Evolutionary conservation across 2,113 vertebrate genomes (phyloP).

Genomic region (Gobius niger): DNA sequence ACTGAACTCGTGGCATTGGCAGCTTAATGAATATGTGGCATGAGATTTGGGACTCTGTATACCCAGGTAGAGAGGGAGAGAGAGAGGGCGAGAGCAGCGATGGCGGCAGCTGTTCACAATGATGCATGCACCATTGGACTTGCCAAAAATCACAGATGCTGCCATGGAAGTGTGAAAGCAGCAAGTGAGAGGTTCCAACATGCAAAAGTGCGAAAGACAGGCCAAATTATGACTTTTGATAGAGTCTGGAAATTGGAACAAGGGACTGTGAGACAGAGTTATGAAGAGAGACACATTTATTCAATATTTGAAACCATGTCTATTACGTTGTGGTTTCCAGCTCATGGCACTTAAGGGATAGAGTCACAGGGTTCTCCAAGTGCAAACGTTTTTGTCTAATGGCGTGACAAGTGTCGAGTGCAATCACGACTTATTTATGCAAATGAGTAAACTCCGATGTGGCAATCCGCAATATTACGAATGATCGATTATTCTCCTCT

Average conservation of each 20-base stretch:
- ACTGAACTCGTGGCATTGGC: constrained; percentile 19
- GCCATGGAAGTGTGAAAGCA: constrained; percentile 3
- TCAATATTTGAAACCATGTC: too few relatives aligned
- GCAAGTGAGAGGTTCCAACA: constrained; percentile 33
- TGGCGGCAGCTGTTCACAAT: constrained; percentile 20
- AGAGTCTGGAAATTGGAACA: constrained; percentile 16
- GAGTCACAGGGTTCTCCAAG: too few relatives aligned
- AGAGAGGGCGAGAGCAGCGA: constrained; percentile 30
- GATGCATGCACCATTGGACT: neutral
- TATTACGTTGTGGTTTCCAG: too few relatives aligned
- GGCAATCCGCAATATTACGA: too few relatives aligned
- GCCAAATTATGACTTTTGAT: constrained; percentile 49
- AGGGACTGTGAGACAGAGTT: constrained; percentile 26
- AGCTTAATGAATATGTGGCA: constrained; percentile 20
- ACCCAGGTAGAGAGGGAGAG: constrained; percentile 39
- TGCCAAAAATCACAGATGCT: constrained; percentile 53
- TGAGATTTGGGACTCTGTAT: constrained; percentile 28
- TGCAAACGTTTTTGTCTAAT: too few relatives aligned
- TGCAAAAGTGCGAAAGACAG: constrained; percentile 45
- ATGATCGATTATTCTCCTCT: too few relatives aligned
- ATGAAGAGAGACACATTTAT: constrained; percentile 5
- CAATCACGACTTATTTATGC: too few relatives aligned
- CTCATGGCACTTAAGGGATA: too few relatives aligned
- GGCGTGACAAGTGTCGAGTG: too few relatives aligned
- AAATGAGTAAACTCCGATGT: too few relatives aligned